Evolutionary conservation across 1,140 invertebrate species (phyloP).

Genomic region (Pogonognathellus flavescens): DNA sequence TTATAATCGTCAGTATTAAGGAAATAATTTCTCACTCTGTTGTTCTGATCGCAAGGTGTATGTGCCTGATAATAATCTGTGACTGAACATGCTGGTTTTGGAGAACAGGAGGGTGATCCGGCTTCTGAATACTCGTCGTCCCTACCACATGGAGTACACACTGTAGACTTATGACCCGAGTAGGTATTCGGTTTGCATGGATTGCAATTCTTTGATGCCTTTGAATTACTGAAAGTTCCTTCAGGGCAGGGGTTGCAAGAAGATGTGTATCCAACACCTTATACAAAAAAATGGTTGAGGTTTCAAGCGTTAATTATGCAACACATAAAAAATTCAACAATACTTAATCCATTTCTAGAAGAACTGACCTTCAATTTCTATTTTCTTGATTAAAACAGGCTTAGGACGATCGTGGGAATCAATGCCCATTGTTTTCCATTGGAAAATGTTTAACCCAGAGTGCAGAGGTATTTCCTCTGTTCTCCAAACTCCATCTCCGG

Average conservation of each 20-base stretch:
- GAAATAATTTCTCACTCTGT: slow-evolving; percentile 67
- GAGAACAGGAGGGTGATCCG: slow-evolving; percentile 72
- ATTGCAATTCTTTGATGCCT: slow-evolving; percentile 71
- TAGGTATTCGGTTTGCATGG: slow-evolving; percentile 72
- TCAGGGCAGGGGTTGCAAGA: slow-evolving; percentile 74
- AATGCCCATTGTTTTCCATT: slow-evolving; percentile 74
- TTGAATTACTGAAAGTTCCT: slow-evolving; percentile 73
- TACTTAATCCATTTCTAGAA: no score
- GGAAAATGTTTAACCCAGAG: slow-evolving; percentile 72
- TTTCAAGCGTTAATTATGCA: no score
- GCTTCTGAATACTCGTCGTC: slow-evolving; percentile 69
- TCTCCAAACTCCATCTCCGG: slow-evolving; percentile 73
- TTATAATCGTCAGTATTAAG: background rate
- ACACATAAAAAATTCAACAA: no score
- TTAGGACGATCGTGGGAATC: slow-evolving; percentile 68
- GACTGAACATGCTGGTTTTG: slow-evolving; percentile 72
- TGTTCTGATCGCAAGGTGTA: slow-evolving; percentile 72
- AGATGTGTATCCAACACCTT: slow-evolving; percentile 76
- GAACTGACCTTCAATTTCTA: slow-evolving; percentile 70
- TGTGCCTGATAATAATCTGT: slow-evolving; percentile 75
- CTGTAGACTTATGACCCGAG: slow-evolving; percentile 70
- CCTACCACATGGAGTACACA: slow-evolving; percentile 72
- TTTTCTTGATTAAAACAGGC: slow-evolving; percentile 71
- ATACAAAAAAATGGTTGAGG: slow-evolving; percentile 20
- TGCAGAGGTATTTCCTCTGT: slow-evolving; percentile 71